These are phyloP conservation scores for Leptinotarsa juncta DNA, from an alignment of 2,888 invertebrate genomes.

Conservation along the genomic window DNA sequence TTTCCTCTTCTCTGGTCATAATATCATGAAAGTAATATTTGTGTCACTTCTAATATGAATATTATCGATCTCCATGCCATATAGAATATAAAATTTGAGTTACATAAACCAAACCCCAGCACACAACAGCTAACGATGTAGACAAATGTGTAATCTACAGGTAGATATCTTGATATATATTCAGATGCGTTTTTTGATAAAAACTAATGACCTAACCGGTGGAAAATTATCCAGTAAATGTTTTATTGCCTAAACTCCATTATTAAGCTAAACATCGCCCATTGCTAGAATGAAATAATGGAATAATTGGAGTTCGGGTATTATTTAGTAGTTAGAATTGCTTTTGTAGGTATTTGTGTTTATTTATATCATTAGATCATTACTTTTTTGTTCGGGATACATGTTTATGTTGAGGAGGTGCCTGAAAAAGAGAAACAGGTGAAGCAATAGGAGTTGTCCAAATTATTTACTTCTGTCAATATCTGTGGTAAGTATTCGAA, in stretches of 20 bases:
- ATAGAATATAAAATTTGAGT: background rate
- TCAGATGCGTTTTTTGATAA: slow-evolving; percentile 34
- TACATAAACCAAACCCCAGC: background rate
- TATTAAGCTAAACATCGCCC: slow-evolving; percentile 3
- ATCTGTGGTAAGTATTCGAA: too few species aligned
- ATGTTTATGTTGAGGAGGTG: background rate
- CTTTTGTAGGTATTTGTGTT: background rate
- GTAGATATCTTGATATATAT: slow-evolving; percentile 30
- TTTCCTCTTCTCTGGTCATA: background rate
- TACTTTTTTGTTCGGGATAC: background rate
- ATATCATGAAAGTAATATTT: background rate
- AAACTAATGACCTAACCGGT: slow-evolving; percentile 23
- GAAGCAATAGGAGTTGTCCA: too few species aligned
- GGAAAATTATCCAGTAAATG: slow-evolving; percentile 28
- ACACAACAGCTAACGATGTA: slow-evolving; percentile 29
- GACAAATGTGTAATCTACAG: slow-evolving; percentile 33
- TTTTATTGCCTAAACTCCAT: slow-evolving; percentile 25
- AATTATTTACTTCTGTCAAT: too few species aligned
- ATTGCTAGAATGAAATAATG: slow-evolving; percentile 5
- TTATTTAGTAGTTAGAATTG: slow-evolving; percentile 1
- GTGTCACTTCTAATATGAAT: slow-evolving; percentile 12
- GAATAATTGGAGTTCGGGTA: slow-evolving; percentile 1
- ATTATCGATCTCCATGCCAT: background rate
- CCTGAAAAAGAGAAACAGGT: too few species aligned
- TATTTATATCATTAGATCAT: background rate